A percentile compares a stretch with the other conserved stretches of the same genome.
Conservation (phyloP, 1,140 invertebrate species). For the Caerostris extrusa region DNA sequence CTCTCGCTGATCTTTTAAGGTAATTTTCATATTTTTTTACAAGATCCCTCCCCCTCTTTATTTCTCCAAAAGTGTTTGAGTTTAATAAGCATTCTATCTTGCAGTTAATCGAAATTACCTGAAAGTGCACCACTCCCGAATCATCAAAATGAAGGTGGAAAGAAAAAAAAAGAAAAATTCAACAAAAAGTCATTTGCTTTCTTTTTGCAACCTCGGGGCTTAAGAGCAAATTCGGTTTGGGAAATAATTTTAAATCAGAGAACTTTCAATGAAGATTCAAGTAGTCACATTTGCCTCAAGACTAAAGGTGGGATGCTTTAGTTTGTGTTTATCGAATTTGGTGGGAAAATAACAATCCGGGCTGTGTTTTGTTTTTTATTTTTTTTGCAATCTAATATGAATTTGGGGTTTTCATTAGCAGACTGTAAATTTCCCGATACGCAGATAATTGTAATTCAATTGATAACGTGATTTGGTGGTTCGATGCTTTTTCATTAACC, state of each 20-base stretch:
- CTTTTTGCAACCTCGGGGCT: neutral
- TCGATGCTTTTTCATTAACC: no score
- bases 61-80: neutral
- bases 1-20: neutral
- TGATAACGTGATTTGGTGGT: neutral
- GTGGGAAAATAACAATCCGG: neutral
- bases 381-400: neutral
- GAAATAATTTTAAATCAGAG: neutral
- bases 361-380: no score
- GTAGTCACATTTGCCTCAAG: neutral
- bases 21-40: neutral
- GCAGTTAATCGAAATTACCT: neutral
- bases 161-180: neutral
- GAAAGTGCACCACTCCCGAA: neutral
- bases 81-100: neutral
- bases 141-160: neutral
- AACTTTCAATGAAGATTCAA: constrained; percentile 39
- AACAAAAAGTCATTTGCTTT: neutral
- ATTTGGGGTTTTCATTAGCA: neutral
- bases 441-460: neutral
- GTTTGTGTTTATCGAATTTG: neutral
- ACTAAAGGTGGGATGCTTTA: neutral
- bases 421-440: neutral
- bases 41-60: neutral
- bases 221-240: neutral